Evolutionary conservation across 2,113 vertebrate genomes (phyloP).

Genomic region (Cryptomyrus ogoouensis): DNA sequence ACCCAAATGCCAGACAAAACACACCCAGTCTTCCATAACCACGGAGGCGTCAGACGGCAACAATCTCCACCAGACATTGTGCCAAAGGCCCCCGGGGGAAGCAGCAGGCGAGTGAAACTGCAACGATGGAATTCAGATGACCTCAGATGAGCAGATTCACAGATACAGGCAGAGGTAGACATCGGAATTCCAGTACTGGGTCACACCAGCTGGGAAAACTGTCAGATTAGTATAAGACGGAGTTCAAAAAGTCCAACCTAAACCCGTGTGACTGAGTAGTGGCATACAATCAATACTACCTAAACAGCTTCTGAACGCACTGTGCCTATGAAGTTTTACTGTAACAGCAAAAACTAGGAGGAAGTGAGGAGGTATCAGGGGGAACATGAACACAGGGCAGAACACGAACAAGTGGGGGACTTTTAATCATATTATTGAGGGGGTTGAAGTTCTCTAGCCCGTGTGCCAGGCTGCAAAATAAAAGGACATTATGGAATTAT

Average conservation of each 20-base stretch:
- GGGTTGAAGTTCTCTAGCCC: background rate
- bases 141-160: background rate
- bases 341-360: background rate
- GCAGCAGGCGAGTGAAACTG: constrained; percentile 23
- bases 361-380: background rate
- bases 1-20: background rate
- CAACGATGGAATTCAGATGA: constrained; percentile 18
- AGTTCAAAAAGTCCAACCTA: background rate
- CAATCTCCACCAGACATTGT: constrained; percentile 32
- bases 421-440: background rate
- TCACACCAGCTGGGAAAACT: background rate
- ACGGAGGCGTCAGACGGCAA: constrained; percentile 41
- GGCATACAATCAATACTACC: background rate
- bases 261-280: background rate
- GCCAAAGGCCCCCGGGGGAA: constrained; percentile 38
- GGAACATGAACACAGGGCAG: background rate
- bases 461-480: constrained; percentile 5
- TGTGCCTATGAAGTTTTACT: background rate
- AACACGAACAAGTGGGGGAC: background rate
- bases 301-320: background rate
- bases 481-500: background rate
- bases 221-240: background rate
- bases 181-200: background rate
- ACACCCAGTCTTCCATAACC: constrained; percentile 33
- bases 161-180: background rate